Evolutionary conservation across 2,113 vertebrate species (phyloP).

Genomic region (Hypocryptadius cinnamomeus): DNA sequence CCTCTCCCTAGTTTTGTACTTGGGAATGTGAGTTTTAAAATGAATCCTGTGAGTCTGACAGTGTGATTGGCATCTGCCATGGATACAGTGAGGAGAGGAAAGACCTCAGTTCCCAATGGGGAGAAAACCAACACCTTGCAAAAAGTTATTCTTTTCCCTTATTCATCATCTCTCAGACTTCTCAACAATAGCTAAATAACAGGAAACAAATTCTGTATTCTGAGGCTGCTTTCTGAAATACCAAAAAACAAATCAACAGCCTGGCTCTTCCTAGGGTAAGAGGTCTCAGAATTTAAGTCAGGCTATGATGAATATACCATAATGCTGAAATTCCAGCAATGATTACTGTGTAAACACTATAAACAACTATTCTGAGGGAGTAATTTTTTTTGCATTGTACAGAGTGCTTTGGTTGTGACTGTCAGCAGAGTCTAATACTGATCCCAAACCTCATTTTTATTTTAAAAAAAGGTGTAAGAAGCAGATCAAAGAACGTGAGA

Average conservation of each 20-base stretch:
- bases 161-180: constrained; percentile 18
- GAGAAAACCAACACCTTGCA: neutral
- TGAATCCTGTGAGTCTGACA: constrained; percentile 49
- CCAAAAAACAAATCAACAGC: neutral
- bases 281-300: constrained; percentile 42
- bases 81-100: neutral
- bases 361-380: neutral
- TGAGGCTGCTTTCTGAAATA: constrained; percentile 9
- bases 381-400: constrained; percentile 32
- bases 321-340: constrained; percentile 27
- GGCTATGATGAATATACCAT: constrained; percentile 13
- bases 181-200: neutral
- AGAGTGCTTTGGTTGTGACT: neutral
- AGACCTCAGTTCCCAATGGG: neutral
- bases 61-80: constrained; percentile 54
- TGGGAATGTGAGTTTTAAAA: constrained; percentile 36
- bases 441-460: constrained; percentile 33
- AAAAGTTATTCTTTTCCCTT: neutral
- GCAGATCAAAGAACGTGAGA: constrained; percentile 6
- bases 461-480: constrained; percentile 24
- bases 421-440: constrained; percentile 24
- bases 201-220: neutral
- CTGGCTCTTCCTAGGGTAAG: neutral
- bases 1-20: neutral
- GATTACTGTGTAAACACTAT: constrained; percentile 6